Evolutionary conservation across 2,888 invertebrate genomes (phyloP).

Genomic region (Euplexia lucipara): DNA sequence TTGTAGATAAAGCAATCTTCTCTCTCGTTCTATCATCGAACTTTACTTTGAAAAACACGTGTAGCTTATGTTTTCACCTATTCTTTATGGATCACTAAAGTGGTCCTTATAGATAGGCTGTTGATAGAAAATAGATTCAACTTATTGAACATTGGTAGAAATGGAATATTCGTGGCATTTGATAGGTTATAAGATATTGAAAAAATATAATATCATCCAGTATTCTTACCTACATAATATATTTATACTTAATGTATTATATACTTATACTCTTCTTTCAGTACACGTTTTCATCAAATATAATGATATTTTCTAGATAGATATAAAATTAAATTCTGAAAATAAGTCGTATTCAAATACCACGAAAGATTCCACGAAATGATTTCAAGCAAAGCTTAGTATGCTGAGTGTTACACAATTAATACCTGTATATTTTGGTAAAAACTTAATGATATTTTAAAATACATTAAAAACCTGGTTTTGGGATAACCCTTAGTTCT

Average conservation of each 20-base stretch:
- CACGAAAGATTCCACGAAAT: neutral
- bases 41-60: conserved; percentile 27
- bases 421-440: neutral
- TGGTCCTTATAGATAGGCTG: conserved; percentile 1
- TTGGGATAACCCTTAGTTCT: no score
- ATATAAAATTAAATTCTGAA: neutral
- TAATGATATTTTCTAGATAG: neutral
- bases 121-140: conserved; percentile 36
- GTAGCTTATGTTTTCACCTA: conserved; percentile 34
- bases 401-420: neutral
- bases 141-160: conserved; percentile 26
- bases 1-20: neutral
- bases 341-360: neutral
- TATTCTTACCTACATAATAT: no score
- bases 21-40: conserved; percentile 12
- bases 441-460: neutral
- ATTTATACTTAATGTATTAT: no score
- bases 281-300: no score
- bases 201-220: conserved; percentile 10
- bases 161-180: neutral
- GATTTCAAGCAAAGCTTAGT: neutral
- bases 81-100: conserved; percentile 10
- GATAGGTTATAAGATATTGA: neutral
- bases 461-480: neutral
- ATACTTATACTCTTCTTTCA: no score